Base-by-base conservation (phyloP, 2,797 vertebrate species). In the Borostomias antarcticus region DNA sequence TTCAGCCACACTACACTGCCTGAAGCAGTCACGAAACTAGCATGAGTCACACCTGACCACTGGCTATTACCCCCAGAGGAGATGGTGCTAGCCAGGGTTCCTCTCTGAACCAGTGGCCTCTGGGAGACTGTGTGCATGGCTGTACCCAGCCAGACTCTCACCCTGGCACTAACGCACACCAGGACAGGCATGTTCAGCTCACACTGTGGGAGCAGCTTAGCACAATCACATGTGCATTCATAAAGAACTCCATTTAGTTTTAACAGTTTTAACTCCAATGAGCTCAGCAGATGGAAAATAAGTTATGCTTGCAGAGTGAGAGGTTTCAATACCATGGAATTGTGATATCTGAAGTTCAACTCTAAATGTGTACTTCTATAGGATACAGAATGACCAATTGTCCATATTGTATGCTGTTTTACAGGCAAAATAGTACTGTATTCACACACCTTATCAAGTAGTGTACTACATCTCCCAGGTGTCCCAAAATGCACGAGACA, bases 241-340 rank as follows among this genome's bases (percentile, higher is more conserved):
- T 85, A 89, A 86, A 81, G 80, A 75, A 43, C 62, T 47, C 68
- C 40, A 82, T 83, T 87, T 73, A 79, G 52, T 65, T 70, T 64
- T n/a, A n/a, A n/a, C 48, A 73, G 74, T 68, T 76, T 63, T 50
- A 59, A 78, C 53, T 57, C 70, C 71, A 72, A 40, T 40, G 0
- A 66, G 29, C 51, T 62, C 59, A 67, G 3, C 4, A 2, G 19
- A 69, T 30, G 37, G 13, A 30, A 52, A 62, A 29, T 3, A 26
- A 26, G 9, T 43, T 67, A 35, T 37, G 1, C 65, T 54, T 25
- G 5, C 21, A 5, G n/a, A n/a, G n/a, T n/a, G 15, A 25, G 28
- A 23, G 25, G 45, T n/a, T 64, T 64, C 25, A 37, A 8, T 11
- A 32, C 30, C 50, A 61, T 50, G 47, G 19, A 73, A 51, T 67